phyloP scores from a whole-genome alignment of 1,140 invertebrate genomes.

The Drosophila watanabei region DNA sequence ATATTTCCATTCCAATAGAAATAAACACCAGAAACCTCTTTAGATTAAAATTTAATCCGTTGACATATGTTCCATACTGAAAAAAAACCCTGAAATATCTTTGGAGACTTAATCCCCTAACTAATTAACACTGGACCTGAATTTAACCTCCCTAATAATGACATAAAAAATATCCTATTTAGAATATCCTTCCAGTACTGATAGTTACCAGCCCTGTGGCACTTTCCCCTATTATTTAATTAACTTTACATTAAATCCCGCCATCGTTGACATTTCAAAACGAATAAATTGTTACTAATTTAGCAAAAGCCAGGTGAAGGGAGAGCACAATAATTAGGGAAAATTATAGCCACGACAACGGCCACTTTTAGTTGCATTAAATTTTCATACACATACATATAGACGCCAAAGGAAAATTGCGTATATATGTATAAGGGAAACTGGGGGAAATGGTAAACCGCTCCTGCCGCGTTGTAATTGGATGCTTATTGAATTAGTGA shows the following conservation, averaged over 20 bases:
- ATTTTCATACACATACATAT: constrained; percentile 58
- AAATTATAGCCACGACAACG: constrained; percentile 59
- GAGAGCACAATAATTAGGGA: constrained; percentile 53
- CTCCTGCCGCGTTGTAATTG: constrained; percentile 73
- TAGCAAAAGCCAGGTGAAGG: constrained; percentile 15
- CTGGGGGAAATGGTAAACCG: constrained; percentile 14
- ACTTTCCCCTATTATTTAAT: constrained; percentile 23
- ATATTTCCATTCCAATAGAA: no score
- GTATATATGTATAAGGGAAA: constrained; percentile 29
- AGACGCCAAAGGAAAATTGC: constrained; percentile 60
- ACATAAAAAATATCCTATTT: not conserved
- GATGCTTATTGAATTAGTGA: constrained; percentile 83
- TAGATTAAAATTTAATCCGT: not conserved
- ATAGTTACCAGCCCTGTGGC: not conserved
- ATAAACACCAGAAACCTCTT: not conserved
- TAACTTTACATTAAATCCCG: constrained; percentile 15
- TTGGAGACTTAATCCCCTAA: not conserved
- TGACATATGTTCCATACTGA: no score
- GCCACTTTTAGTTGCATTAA: constrained; percentile 66
- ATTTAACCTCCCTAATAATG: not conserved
- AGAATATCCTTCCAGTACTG: no score
- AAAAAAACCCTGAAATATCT: not conserved
- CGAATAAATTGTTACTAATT: constrained; percentile 40
- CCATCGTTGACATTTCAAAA: constrained; percentile 14
- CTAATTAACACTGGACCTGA: not conserved